Evolutionary conservation across 2,888 invertebrate genomes (phyloP), one percentile per base, ranked within the genome.

Genomic region (Caenorhabditis imperialis): DNA sequence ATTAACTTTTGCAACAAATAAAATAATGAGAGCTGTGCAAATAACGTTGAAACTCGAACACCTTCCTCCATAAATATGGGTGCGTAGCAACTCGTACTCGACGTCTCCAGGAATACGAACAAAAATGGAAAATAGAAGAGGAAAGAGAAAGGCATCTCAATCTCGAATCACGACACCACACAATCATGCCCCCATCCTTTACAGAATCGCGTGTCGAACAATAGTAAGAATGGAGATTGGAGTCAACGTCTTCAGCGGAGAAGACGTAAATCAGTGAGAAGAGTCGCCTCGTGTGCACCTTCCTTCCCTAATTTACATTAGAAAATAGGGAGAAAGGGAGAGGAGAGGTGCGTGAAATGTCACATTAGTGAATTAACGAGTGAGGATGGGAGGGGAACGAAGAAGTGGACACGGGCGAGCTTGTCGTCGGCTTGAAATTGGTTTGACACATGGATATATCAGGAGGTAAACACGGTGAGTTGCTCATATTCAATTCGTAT

Each of bases 351-450:
- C 33, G 51, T 58, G 57, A 67, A 60, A 69, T 60, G 69, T 69
- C 69, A 69, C 69, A 69, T 69, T 69, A 69, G 69, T 69, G 69
- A 69, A 69, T 69, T 69, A 69, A 69, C 60, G 53, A 69, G 50
- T 42, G 40, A 47, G 53, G 30, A 35, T 33, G 27, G 38, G 27
- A 16, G 27, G 22, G 16, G 33, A 5, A 48, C 22, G 51, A 25
- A 30, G 50, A 38, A 53, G 54, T 45, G 54, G 37, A 27, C 25
- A 3, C n/a, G 5, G 23, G 25, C 4, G 33, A 33, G n/a, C 16
- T 27, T 33, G n/a, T 40, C 20, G 30, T 44, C 42, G 30, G 27
- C 18, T 44, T 27, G 16, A 35, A 35, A 22, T 51, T 61, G 42
- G 22, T 51, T 51, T 25, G 35, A 51, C n/a, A n/a, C 30, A 30